Evolutionary conservation across 2,888 invertebrate genomes (phyloP), one percentile per base, ranked within the genome.

Genomic region (Azorinus chamasolen): DNA sequence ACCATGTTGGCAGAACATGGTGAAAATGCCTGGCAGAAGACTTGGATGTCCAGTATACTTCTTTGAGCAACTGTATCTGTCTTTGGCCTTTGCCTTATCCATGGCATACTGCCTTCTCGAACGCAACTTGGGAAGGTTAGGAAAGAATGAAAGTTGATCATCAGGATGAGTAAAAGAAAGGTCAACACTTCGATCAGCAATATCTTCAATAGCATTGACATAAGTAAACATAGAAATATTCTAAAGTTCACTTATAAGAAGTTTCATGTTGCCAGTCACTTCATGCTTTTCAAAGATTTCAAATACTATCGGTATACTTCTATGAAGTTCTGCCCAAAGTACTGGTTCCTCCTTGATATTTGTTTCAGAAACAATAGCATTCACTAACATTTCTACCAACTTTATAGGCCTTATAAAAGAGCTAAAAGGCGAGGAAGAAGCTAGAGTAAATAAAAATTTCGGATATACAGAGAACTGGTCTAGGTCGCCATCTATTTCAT

Each of bases 1-100:
- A 74, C 69, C 74, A 63, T 64, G 69, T 39, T 62, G 59, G 54
- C 74, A 74, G 53, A 74, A 68, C 27, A 63, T 39, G 57, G 68
- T 59, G 43, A 74, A 74, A 25, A 74, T 54, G 45, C 74, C 74
- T 62, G 69, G 74, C 14, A 73, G 27, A 39, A 69, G 54, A 18
- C 57, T 50, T 37, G 63, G 74, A 54, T 74, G 68, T 41, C 54
- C 61, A 22, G 45, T 61, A 32, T 51, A 43, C 39, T 18, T 53
- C 22, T 58, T 58, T 22, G 51, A 25, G 39, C 68, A 43, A 24
- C 20, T 20, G 24, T 22, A 18, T 14, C 46, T 61, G 14, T 24
- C 43, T 16, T 22, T 54, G 24, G 22, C 39, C 39, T 1, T 14
- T 41, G 39, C n/a, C n/a, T 12, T 39, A 27, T 69, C 69, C 18